Conservation (phyloP, 37 sponge, comb jelly and placozoan genomes). For the Amphimedon queenslandica region DNA sequence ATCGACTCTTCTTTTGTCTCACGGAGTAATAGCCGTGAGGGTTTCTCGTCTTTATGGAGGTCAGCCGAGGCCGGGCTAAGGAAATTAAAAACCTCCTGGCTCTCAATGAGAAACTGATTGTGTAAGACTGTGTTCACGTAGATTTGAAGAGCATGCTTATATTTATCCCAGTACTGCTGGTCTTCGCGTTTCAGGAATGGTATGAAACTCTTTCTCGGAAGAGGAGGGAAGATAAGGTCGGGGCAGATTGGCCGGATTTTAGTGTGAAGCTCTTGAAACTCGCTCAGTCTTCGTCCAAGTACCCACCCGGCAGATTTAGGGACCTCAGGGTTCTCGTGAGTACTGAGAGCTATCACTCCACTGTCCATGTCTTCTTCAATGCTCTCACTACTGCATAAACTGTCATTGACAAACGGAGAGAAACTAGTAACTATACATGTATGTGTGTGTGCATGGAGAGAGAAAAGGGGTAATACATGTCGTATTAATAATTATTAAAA, state of each 20-base stretch:
- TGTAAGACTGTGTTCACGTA: constrained; percentile 45
- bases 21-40: constrained; percentile 2
- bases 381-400: not conserved
- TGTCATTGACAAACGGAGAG: not conserved
- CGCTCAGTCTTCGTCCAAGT: constrained; percentile 47
- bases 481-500: too few relatives aligned
- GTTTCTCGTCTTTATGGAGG: constrained; percentile 14
- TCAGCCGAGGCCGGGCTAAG: constrained; percentile 65
- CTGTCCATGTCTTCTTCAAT: not conserved
- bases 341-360: not conserved
- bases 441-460: too few relatives aligned
- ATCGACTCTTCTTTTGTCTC: constrained; percentile 53
- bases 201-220: constrained; percentile 14
- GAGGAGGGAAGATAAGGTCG: constrained; percentile 33
- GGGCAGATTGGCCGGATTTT: constrained; percentile 46
- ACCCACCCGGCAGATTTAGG: constrained; percentile 75
- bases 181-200: constrained; percentile 14
- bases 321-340: not conserved
- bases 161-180: constrained; percentile 48
- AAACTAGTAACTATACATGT: too few relatives aligned
- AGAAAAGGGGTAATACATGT: too few relatives aligned
- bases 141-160: constrained; percentile 30
- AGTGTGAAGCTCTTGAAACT: constrained; percentile 77
- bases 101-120: constrained; percentile 41
- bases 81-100: constrained; percentile 77